These are phyloP conservation scores for Catocala sponsa DNA, from an alignment of 2,888 invertebrate species.

Conservation along the genomic window DNA sequence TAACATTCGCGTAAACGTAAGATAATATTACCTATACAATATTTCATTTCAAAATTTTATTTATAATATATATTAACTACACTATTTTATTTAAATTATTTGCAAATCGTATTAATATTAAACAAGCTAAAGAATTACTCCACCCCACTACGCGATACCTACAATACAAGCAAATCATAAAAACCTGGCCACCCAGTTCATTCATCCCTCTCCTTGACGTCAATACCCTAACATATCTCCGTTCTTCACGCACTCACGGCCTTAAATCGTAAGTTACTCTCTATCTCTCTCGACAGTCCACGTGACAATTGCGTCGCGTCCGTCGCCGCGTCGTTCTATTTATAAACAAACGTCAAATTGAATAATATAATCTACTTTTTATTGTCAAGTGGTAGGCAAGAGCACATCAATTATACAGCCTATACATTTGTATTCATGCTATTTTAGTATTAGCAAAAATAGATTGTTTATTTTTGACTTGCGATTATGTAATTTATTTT, in stretches of 20 bases:
- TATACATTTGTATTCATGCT: no score
- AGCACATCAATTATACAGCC: no score
- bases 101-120: no score
- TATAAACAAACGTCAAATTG: conserved; percentile 2
- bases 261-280: conserved; percentile 27
- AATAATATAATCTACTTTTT: not conserved
- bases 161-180: conserved; percentile 2
- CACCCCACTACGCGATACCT: not conserved
- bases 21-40: no score
- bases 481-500: no score
- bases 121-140: not conserved
- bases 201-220: conserved; percentile 30
- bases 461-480: no score
- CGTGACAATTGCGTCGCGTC: not conserved
- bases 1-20: no score
- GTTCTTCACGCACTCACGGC: conserved; percentile 49
- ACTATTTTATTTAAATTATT: no score
- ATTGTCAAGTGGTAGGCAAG: not conserved
- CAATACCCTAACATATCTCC: conserved; percentile 37
- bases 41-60: no score
- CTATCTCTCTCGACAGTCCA: conserved; percentile 21
- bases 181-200: conserved; percentile 50
- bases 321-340: not conserved
- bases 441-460: no score
- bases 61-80: no score